Percentiles rank a stretch among this genome's conserved stretches.
phyloP scores from a whole-genome alignment of 2,888 invertebrate species.

The Druceiella hillmani region DNA sequence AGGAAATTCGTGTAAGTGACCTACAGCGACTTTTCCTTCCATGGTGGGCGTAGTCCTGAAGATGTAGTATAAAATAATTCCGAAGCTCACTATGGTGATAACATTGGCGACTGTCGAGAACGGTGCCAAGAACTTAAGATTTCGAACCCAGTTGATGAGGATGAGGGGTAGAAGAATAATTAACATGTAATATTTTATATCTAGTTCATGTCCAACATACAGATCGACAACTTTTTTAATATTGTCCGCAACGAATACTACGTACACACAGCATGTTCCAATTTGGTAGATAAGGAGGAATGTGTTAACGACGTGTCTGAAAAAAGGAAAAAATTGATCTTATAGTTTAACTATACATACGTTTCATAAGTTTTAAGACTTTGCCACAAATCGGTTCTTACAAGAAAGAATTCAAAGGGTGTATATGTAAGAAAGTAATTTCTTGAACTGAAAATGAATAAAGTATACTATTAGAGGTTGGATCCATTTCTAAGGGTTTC shows the following conservation, averaged over 20 bases:
- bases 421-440: no score
- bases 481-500: no score
- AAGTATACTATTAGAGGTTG: no score
- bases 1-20: constrained; percentile 66
- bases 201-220: constrained; percentile 43
- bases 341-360: no score
- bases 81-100: constrained; percentile 77
- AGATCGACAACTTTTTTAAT: constrained; percentile 61
- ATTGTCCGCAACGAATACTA: constrained; percentile 88
- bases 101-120: constrained; percentile 86
- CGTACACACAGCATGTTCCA: constrained; percentile 95
- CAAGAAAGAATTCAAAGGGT: no score
- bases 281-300: constrained; percentile 86
- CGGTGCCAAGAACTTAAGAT: constrained; percentile 82
- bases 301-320: constrained; percentile 64
- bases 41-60: constrained; percentile 66
- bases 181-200: constrained; percentile 63
- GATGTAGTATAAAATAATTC: constrained; percentile 80
- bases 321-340: constrained; percentile 29
- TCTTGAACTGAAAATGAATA: no score
- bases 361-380: no score
- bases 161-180: constrained; percentile 69
- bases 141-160: constrained; percentile 75
- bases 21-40: constrained; percentile 57
- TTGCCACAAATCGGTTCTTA: no score